Evolutionary conservation across 2,797 vertebrate genomes (phyloP).

Genomic region (Pyrocephalus nanus): DNA sequence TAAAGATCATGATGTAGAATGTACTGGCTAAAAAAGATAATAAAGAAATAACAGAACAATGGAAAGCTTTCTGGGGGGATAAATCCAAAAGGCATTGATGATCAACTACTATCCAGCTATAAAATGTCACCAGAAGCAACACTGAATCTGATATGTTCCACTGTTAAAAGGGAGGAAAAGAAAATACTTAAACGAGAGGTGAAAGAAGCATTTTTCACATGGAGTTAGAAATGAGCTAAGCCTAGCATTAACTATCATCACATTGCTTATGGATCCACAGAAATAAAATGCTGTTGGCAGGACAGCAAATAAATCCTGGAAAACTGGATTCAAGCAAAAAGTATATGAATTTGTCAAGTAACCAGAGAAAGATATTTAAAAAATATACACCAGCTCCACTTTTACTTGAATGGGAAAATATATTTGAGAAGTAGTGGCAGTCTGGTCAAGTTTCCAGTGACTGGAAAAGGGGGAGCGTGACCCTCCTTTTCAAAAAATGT

Average conservation of each 20-base stretch:
- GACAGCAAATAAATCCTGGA: background rate
- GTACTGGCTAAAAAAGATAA: background rate
- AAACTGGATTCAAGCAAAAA: background rate
- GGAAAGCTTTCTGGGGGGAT: background rate
- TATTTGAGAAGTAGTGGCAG: background rate
- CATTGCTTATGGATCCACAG: background rate
- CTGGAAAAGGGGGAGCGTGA: background rate
- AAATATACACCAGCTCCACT: background rate
- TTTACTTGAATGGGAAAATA: background rate
- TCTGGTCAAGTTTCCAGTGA: background rate
- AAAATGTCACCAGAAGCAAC: background rate
- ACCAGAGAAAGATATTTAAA: background rate
- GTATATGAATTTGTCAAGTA: background rate
- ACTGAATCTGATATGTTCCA: background rate
- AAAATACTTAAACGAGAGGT: background rate
- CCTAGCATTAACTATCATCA: background rate
- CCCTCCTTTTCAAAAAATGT: background rate
- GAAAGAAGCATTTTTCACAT: background rate
- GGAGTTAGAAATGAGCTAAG: background rate
- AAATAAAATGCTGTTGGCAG: background rate
- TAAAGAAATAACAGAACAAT: background rate
- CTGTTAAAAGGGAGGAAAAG: background rate
- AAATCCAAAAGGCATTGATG: background rate
- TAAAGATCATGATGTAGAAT: conserved; percentile 18
- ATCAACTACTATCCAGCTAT: background rate